These are phyloP conservation scores for Neoascia interrupta DNA, from an alignment of 2,888 invertebrate genomes.

Conservation along the genomic window DNA sequence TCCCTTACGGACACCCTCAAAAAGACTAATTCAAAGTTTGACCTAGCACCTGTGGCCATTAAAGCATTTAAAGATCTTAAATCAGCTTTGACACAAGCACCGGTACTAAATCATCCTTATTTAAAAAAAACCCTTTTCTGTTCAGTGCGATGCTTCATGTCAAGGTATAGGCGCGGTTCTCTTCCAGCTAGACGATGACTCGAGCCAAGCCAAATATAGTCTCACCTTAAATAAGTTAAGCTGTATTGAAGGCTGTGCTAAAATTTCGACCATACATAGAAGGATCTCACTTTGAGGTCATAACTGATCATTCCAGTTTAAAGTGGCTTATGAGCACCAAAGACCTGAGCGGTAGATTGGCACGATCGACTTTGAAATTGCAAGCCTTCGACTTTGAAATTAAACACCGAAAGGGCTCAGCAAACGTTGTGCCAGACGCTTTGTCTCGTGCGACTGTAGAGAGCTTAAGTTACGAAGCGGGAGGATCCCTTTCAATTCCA, in stretches of 20 bases:
- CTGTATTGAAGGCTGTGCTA: slow-evolving; percentile 1
- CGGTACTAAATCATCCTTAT: slow-evolving; percentile 30
- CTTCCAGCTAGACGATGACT: too few relatives aligned
- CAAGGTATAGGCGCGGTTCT: too few relatives aligned
- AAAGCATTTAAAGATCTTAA: slow-evolving; percentile 26
- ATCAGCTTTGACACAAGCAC: slow-evolving; percentile 21
- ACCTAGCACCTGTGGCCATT: not conserved
- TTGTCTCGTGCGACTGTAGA: slow-evolving; percentile 49
- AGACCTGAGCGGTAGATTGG: too few relatives aligned
- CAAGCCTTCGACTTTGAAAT: slow-evolving; percentile 59
- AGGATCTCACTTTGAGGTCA: not conserved
- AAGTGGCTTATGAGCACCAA: too few relatives aligned
- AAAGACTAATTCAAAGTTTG: slow-evolving; percentile 9
- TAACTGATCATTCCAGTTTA: too few relatives aligned
- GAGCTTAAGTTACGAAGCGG: not conserved
- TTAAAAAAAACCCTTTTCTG: slow-evolving; percentile 14
- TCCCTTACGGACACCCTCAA: slow-evolving; percentile 30
- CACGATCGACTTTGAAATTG: slow-evolving; percentile 68
- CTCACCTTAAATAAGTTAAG: too few relatives aligned
- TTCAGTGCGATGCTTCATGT: slow-evolving; percentile 54
- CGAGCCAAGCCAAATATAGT: too few relatives aligned
- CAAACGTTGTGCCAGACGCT: slow-evolving; percentile 71
- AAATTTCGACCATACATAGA: slow-evolving; percentile 11
- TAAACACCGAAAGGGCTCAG: slow-evolving; percentile 40
- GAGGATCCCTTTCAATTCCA: not conserved